Conservation (phyloP, 2,888 invertebrate species). For the Lasioglossum lativentre region DNA sequence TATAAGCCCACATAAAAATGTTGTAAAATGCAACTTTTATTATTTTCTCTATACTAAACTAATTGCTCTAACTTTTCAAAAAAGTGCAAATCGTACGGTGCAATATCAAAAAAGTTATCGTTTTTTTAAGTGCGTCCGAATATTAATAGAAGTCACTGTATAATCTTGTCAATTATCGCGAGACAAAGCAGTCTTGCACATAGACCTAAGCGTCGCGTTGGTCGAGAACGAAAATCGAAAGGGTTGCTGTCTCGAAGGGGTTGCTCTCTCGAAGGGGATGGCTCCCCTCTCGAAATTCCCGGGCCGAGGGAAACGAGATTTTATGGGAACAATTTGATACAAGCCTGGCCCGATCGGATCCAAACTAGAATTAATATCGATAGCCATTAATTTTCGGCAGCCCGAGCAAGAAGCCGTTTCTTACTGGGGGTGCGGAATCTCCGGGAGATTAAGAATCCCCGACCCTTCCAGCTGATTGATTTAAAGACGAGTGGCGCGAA, state of each 20-base stretch:
- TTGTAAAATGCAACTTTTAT: no score
- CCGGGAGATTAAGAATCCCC: conserved; percentile 11
- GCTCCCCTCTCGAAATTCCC: neutral
- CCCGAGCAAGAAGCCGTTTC: conserved; percentile 17
- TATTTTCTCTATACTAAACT: no score
- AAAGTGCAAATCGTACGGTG: no score
- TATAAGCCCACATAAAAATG: no score
- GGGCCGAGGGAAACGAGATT: neutral
- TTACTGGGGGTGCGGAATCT: neutral
- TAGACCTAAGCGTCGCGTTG: neutral
- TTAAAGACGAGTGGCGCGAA: conserved; percentile 8
- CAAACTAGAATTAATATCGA: conserved; percentile 43
- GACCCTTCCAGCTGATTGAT: conserved; percentile 12
- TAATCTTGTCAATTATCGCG: neutral
- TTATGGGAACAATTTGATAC: conserved; percentile 13
- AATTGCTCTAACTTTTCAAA: no score
- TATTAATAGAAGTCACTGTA: no score
- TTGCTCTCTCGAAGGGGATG: neutral
- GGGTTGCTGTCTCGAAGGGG: neutral
- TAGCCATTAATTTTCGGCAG: conserved; percentile 39
- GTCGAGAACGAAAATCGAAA: neutral
- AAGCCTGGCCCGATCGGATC: neutral
- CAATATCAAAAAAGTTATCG: no score
- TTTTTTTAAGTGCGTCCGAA: no score
- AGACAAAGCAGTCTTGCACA: neutral